Evolutionary conservation across 2,888 invertebrate genomes (phyloP).

Genomic region (Pollenia labialis): DNA sequence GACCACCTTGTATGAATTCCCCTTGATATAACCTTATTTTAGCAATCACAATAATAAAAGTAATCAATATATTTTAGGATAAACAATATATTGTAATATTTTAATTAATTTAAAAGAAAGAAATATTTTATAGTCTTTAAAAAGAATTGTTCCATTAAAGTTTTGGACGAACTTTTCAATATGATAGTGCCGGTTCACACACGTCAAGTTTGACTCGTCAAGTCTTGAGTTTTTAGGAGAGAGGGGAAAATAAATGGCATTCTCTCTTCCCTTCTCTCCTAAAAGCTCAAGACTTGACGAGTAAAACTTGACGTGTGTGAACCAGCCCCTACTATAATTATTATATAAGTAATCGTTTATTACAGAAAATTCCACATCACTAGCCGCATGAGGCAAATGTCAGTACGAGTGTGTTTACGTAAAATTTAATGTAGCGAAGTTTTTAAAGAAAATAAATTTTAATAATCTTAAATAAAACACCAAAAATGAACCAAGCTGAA

Average conservation of each 20-base stretch:
- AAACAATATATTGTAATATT: no score
- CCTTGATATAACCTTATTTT: no score
- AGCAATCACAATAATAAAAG: background rate
- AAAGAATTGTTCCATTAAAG: background rate
- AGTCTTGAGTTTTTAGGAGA: no score
- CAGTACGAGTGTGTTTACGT: conserved; percentile 65
- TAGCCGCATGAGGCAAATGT: conserved; percentile 59
- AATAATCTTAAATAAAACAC: background rate
- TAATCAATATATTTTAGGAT: background rate
- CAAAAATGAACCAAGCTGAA: conserved; percentile 93
- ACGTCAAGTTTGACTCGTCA: no score
- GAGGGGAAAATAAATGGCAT: no score
- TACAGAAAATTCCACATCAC: background rate
- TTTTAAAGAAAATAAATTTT: background rate
- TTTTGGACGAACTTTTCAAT: background rate
- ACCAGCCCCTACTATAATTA: no score
- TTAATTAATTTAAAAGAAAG: background rate
- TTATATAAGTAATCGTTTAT: conserved; percentile 15
- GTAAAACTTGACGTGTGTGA: no score
- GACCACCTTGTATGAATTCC: no score
- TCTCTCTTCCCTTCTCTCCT: no score
- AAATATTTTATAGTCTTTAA: background rate
- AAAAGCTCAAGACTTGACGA: no score
- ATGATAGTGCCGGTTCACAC: no score
- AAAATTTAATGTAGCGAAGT: conserved; percentile 30